phyloP scores from a whole-genome alignment of 2,888 invertebrate genomes.

The Caenorhabditis doughertyi region DNA sequence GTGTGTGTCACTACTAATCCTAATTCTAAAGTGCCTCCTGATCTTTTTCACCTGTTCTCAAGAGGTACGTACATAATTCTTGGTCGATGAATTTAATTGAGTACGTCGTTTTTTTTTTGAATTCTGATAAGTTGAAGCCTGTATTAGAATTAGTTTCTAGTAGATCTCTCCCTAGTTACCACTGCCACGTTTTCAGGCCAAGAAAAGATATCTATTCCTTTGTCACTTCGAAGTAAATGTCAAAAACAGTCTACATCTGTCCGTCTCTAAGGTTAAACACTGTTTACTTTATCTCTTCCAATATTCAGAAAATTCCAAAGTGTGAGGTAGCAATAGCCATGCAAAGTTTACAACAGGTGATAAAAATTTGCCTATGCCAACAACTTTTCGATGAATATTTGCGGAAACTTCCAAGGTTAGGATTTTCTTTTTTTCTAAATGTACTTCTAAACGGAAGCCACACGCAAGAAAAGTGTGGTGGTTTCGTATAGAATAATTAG shows the following conservation, averaged over 20 bases:
- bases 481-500: constrained; percentile 22
- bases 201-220: too few relatives aligned
- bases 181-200: too few relatives aligned
- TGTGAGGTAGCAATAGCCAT: neutral
- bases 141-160: too few relatives aligned
- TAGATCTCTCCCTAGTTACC: too few relatives aligned
- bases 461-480: constrained; percentile 10
- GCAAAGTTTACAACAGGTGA: constrained; percentile 53
- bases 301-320: neutral
- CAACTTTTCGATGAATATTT: constrained; percentile 27
- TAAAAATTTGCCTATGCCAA: constrained; percentile 62
- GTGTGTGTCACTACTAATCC: constrained; percentile 14
- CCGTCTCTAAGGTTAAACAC: neutral
- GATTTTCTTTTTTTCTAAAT: neutral
- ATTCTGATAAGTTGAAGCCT: neutral
- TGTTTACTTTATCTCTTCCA: neutral
- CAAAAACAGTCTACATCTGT: too few relatives aligned
- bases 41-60: constrained; percentile 52
- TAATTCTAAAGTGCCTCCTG: neutral
- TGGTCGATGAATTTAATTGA: constrained; percentile 24
- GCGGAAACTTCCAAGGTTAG: constrained; percentile 37
- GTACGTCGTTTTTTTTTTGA: neutral
- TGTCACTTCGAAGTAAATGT: too few relatives aligned
- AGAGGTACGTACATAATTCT: neutral
- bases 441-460: constrained; percentile 37